Conservation (phyloP, 2,888 invertebrate genomes). For the Cabera pusaria region DNA sequence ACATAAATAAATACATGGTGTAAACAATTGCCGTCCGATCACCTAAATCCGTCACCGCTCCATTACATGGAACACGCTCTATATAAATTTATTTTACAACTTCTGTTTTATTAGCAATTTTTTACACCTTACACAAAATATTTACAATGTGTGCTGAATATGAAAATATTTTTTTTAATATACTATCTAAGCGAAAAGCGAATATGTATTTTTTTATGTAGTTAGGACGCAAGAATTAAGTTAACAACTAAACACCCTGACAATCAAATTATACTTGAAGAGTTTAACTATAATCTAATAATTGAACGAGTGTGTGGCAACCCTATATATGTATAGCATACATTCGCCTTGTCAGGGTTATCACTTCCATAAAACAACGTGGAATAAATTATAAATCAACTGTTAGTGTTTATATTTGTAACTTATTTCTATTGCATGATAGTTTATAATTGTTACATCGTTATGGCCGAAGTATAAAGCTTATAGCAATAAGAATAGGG, state of each 20-base stretch:
- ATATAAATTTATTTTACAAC: conserved; percentile 25
- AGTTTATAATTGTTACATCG: conserved; percentile 28
- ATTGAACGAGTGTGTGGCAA: conserved; percentile 15
- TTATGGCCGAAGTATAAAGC: conserved; percentile 41
- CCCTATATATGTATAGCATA: conserved; percentile 16
- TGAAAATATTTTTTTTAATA: conserved; percentile 58
- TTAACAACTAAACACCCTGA: conserved; percentile 36
- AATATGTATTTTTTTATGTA: conserved; percentile 28
- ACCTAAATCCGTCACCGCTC: conserved; percentile 32
- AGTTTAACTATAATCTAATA: conserved; percentile 6
- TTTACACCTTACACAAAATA: conserved; percentile 68
- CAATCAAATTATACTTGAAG: conserved; percentile 5
- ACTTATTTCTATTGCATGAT: too few species aligned
- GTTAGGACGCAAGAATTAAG: conserved; percentile 50
- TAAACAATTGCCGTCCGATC: conserved; percentile 54
- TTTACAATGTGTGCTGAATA: conserved; percentile 66
- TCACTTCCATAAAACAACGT: conserved; percentile 40
- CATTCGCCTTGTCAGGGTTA: conserved; percentile 32
- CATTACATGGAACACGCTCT: conserved; percentile 55
- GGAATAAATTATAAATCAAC: conserved; percentile 38
- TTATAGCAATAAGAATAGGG: conserved; percentile 18
- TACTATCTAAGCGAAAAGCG: conserved; percentile 49
- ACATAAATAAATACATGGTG: conserved; percentile 65
- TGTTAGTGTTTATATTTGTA: too few species aligned
- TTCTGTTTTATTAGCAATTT: conserved; percentile 50